A percentile compares a stretch with the other conserved stretches of the same genome.
Conservation (phyloP, 2,113 vertebrate species). For the Bos javanicus region DNA sequence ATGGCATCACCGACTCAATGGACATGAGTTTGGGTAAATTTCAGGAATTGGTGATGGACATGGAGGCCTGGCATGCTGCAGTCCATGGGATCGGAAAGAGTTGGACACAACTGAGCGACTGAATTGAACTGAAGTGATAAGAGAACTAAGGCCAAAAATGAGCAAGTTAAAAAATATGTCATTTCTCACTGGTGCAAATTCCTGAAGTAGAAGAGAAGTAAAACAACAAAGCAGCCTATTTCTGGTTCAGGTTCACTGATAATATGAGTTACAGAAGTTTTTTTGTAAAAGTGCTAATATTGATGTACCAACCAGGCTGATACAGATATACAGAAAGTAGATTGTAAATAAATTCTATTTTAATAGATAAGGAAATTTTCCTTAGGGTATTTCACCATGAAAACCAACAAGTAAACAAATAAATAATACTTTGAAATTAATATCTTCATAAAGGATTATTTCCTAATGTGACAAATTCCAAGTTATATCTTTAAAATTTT, state of each 20-base stretch:
- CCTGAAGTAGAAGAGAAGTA: not conserved
- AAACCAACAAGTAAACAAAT: not conserved
- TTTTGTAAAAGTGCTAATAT: not conserved
- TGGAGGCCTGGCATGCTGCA: not conserved
- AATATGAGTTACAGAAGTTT: not conserved
- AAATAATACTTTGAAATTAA: not conserved
- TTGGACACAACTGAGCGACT: fast-evolving
- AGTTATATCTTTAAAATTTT: not conserved
- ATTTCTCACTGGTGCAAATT: not conserved
- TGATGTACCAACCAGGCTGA: not conserved
- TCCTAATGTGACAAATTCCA: not conserved
- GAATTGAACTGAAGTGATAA: not conserved
- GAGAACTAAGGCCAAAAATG: not conserved
- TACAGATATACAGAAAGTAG: not conserved
- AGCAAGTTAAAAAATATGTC: not conserved
- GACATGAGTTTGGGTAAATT: not conserved
- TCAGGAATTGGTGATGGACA: not conserved
- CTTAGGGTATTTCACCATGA: not conserved
- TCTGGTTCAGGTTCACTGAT: not conserved
- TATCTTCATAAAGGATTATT: not conserved
- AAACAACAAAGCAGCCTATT: not conserved
- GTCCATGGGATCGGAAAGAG: fast-evolving
- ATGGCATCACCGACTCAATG: not conserved
- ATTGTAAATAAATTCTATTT: not conserved
- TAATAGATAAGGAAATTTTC: not conserved